Conservation (phyloP, 92 coral and sea anemone genomes). For the Heteractis magnifica region DNA sequence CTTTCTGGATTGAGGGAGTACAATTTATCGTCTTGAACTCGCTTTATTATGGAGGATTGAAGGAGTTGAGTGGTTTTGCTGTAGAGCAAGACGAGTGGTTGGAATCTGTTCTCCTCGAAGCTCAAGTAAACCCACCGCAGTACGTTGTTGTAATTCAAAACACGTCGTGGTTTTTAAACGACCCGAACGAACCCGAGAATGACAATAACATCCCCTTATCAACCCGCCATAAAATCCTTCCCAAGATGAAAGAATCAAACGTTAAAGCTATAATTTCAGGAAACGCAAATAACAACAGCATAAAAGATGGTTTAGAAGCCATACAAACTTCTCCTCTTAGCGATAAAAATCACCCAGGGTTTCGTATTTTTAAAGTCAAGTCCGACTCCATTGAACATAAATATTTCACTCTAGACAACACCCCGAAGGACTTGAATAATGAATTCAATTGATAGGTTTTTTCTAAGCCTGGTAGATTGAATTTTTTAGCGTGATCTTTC, state of each 20-base stretch:
- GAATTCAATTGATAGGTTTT: slow-evolving; percentile 33
- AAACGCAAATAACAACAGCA: slow-evolving; percentile 42
- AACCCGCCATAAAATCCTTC: slow-evolving; percentile 49
- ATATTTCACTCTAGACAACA: slow-evolving; percentile 62
- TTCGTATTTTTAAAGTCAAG: slow-evolving; percentile 62
- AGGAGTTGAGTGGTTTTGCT: slow-evolving; percentile 42
- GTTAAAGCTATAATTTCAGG: slow-evolving; percentile 67
- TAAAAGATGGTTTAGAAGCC: slow-evolving; percentile 58
- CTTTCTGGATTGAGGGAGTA: slow-evolving; percentile 88
- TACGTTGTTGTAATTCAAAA: slow-evolving; percentile 66
- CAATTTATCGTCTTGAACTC: slow-evolving; percentile 76
- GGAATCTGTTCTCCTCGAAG: slow-evolving; percentile 71
- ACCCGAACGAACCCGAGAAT: slow-evolving; percentile 54
- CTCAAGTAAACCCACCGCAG: slow-evolving; percentile 81
- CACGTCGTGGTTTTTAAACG: slow-evolving; percentile 64
- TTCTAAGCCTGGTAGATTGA: neutral
- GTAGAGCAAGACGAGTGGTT: slow-evolving; percentile 78
- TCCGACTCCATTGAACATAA: slow-evolving; percentile 56
- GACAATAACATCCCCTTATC: slow-evolving; percentile 43
- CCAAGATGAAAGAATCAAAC: slow-evolving; percentile 72
- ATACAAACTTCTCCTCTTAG: slow-evolving; percentile 58
- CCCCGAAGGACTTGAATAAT: slow-evolving; percentile 71
- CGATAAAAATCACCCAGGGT: slow-evolving; percentile 31
- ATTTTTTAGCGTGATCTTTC: neutral
- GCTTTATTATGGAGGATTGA: slow-evolving; percentile 48